A percentile compares a stretch with the other conserved stretches of the same genome.
Evolutionary conservation across 2,797 vertebrate species (phyloP).

Genomic region (Leuciscus waleckii): DNA sequence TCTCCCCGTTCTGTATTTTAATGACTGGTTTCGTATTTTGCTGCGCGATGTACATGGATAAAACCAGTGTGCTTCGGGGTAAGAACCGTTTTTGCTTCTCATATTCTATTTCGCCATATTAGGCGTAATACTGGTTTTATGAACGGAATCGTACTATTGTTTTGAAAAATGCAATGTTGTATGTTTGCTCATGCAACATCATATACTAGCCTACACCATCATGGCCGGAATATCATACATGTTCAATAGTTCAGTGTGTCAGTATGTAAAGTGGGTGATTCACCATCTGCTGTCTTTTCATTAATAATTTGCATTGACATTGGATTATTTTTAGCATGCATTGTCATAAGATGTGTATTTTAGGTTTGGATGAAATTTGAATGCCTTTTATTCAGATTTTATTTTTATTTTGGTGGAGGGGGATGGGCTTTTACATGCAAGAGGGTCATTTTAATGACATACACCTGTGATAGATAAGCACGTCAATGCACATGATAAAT

Average conservation of each 20-base stretch:
- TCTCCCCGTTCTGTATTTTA: conserved; percentile 77
- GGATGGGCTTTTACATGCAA: conserved; percentile 15
- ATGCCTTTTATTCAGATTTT: background rate
- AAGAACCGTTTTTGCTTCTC: conserved; percentile 61
- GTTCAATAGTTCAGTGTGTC: conserved; percentile 57
- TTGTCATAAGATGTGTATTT: background rate
- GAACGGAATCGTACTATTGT: background rate
- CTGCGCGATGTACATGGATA: conserved; percentile 86
- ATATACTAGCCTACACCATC: background rate
- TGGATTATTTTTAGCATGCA: background rate
- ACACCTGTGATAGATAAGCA: background rate
- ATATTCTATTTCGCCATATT: conserved; percentile 2
- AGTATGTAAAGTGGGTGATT: conserved; percentile 45
- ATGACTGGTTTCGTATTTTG: conserved; percentile 85
- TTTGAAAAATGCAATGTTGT: background rate
- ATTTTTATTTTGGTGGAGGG: conserved; percentile 7
- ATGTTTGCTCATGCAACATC: conserved; percentile 32
- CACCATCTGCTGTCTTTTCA: background rate
- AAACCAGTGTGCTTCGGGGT: conserved; percentile 82
- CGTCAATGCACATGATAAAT: conserved; percentile 21
- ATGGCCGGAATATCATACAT: conserved; percentile 33
- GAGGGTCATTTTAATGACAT: conserved; percentile 26
- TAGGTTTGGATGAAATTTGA: background rate
- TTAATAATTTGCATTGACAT: background rate
- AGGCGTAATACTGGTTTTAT: background rate